phyloP scores from a whole-genome alignment of 2,113 vertebrate genomes.

The Eolophus roseicapilla region DNA sequence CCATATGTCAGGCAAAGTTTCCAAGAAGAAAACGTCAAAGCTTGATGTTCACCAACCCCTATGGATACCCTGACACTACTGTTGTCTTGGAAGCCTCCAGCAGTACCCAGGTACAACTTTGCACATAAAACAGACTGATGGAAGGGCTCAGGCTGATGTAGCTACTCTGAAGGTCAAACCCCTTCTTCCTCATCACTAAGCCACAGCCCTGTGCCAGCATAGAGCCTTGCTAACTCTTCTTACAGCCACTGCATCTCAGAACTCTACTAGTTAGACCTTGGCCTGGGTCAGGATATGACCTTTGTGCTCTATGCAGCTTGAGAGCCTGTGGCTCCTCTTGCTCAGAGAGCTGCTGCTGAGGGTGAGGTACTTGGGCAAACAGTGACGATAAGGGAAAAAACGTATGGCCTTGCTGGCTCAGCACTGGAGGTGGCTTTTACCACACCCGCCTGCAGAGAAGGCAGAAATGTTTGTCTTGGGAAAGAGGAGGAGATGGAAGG shows the following conservation, averaged over 20 bases:
- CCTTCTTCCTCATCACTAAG: background rate
- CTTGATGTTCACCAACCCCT: background rate
- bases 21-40: background rate
- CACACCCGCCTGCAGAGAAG: background rate
- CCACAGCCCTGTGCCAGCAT: background rate
- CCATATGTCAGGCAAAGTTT: background rate
- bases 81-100: background rate
- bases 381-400: background rate
- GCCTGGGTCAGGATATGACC: background rate
- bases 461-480: background rate
- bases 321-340: background rate
- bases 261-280: background rate
- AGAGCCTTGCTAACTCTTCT: background rate
- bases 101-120: background rate
- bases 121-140: background rate
- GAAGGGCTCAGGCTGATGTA: background rate
- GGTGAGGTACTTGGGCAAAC: background rate
- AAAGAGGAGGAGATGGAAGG: background rate
- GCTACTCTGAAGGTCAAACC: background rate
- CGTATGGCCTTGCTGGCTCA: background rate
- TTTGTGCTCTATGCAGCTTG: background rate
- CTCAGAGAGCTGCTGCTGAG: background rate
- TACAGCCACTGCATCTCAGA: background rate
- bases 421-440: conserved; percentile 21
- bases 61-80: background rate